These are phyloP conservation scores for Magallana angulata DNA, from an alignment of 1,140 invertebrate species.

Conservation along the genomic window DNA sequence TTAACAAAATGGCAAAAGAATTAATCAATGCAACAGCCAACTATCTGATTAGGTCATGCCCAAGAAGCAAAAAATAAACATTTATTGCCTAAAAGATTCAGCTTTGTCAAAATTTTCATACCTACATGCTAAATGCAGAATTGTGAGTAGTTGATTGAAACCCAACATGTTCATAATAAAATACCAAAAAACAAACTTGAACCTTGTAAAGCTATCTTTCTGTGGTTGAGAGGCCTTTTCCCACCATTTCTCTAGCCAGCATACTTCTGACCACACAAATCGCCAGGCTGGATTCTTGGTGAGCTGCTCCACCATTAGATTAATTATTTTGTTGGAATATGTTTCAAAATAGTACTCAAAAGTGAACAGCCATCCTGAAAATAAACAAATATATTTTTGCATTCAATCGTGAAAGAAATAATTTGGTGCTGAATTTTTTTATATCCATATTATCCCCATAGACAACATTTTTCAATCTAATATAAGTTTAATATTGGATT, in stretches of 20 bases:
- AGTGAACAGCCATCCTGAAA: slow-evolving; percentile 24
- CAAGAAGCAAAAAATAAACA: too few relatives aligned
- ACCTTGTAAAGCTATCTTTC: slow-evolving; percentile 87
- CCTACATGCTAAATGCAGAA: too few relatives aligned
- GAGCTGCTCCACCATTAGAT: slow-evolving; percentile 92
- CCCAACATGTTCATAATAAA: not conserved
- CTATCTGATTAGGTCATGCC: too few relatives aligned
- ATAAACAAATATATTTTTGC: not conserved
- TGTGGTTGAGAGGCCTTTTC: slow-evolving; percentile 86
- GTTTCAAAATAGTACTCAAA: slow-evolving; percentile 8
- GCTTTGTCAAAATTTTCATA: too few relatives aligned
- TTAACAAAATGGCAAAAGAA: too few relatives aligned
- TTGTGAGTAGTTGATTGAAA: not conserved
- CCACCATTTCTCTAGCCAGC: slow-evolving; percentile 96
- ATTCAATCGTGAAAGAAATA: too few relatives aligned
- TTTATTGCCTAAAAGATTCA: too few relatives aligned
- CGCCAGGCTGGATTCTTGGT: slow-evolving; percentile 88
- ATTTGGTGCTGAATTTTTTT: too few relatives aligned
- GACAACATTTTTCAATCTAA: too few relatives aligned
- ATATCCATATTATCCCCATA: too few relatives aligned
- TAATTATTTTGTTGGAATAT: slow-evolving; percentile 84
- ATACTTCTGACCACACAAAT: slow-evolving; percentile 99
- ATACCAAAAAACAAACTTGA: slow-evolving; percentile 48
- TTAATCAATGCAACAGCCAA: too few relatives aligned
- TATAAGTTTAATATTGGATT: too few relatives aligned